These are phyloP conservation scores for Aurelia aurita DNA, from an alignment of 30 jellyfish, hydroid and myxozoan species.

Conservation along the genomic window DNA sequence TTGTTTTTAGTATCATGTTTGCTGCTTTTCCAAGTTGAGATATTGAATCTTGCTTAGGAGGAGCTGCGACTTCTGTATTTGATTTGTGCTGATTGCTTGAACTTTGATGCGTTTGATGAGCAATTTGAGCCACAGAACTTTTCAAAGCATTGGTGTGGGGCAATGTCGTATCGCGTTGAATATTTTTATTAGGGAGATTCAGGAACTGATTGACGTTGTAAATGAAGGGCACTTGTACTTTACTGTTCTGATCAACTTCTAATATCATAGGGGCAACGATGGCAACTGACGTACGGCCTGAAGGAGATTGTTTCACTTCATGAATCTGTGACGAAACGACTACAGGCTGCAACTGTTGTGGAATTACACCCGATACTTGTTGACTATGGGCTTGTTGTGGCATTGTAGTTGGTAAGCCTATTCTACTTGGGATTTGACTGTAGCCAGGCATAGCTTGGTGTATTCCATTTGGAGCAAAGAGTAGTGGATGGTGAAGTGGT, in stretches of 20 bases:
- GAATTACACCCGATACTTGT: slow-evolving; percentile 8
- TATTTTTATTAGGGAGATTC: slow-evolving; percentile 21
- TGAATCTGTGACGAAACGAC: neutral
- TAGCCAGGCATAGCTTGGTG: slow-evolving; percentile 8
- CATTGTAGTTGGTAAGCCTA: neutral
- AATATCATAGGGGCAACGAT: slow-evolving; percentile 69
- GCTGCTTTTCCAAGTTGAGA: slow-evolving; percentile 77
- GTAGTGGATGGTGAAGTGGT: slow-evolving; percentile 57
- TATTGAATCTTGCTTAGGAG: slow-evolving; percentile 30
- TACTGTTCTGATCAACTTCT: slow-evolving; percentile 49
- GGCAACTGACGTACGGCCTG: slow-evolving; percentile 36
- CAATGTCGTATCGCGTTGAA: neutral
- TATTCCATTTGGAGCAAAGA: slow-evolving; percentile 42
- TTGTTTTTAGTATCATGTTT: slow-evolving; percentile 33
- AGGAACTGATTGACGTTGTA: slow-evolving; percentile 58
- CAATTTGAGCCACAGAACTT: neutral
- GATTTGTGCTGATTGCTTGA: neutral
- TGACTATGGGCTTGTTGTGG: slow-evolving; percentile 5
- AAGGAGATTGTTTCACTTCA: slow-evolving; percentile 8
- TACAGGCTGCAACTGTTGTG: slow-evolving; percentile 31
- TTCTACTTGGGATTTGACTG: neutral
- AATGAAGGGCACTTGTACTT: slow-evolving; percentile 46
- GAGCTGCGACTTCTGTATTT: neutral
- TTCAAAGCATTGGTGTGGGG: neutral
- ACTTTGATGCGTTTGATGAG: too few relatives aligned